phyloP scores from a whole-genome alignment of 2,888 invertebrate genomes.

The Tromatobia lineatoria region DNA sequence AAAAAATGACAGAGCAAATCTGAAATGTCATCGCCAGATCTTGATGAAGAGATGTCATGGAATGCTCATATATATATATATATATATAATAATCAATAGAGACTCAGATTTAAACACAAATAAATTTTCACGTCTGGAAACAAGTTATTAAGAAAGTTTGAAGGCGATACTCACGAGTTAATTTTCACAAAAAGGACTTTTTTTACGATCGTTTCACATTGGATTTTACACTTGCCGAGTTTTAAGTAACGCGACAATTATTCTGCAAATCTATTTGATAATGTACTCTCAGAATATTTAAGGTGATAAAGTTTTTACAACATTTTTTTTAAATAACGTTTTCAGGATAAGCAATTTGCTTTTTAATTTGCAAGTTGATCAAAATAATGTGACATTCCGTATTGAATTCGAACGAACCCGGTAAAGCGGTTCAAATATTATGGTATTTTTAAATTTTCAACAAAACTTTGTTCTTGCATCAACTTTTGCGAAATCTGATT shows the following conservation, averaged over 20 bases:
- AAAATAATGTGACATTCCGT: too few relatives aligned
- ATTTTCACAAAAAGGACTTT: not conserved
- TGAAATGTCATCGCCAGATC: too few relatives aligned
- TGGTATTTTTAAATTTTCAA: too few relatives aligned
- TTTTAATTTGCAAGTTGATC: too few relatives aligned
- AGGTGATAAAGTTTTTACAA: not conserved
- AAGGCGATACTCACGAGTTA: not conserved
- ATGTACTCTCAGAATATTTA: not conserved
- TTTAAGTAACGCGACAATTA: not conserved
- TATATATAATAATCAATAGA: not conserved
- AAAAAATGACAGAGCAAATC: too few relatives aligned
- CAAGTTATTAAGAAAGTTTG: not conserved
- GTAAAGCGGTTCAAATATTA: too few relatives aligned
- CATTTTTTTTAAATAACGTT: not conserved
- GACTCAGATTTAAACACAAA: slow-evolving; percentile 1
- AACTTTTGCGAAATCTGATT: too few relatives aligned
- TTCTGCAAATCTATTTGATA: not conserved
- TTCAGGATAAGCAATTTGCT: too few relatives aligned
- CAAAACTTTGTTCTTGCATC: too few relatives aligned
- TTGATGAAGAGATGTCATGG: too few relatives aligned
- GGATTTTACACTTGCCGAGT: not conserved
- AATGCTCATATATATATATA: too few relatives aligned
- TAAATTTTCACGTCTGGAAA: slow-evolving; percentile 16
- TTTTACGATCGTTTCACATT: not conserved
- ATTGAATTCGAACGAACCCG: too few relatives aligned